Conservation (phyloP, 2,888 invertebrate species). For the Scaptomyza tumidula region DNA sequence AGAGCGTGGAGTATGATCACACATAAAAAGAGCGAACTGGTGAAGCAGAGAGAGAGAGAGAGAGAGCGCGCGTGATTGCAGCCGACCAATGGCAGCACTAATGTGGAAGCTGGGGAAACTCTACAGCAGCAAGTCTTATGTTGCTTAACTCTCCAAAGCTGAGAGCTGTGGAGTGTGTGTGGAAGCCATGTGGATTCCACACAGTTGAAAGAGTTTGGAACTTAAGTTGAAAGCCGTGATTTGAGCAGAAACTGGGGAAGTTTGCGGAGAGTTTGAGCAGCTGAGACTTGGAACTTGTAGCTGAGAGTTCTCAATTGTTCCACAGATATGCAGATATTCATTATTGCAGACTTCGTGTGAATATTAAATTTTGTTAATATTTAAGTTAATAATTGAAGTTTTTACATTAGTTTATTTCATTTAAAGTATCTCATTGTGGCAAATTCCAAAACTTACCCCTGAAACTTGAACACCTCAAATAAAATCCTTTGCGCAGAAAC, state of each 20-base stretch:
- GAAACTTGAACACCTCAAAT: not conserved
- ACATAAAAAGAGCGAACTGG: conserved; percentile 1
- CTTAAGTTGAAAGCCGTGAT: conserved; percentile 29
- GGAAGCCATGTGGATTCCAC: conserved; percentile 37
- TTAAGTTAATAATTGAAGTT: no score
- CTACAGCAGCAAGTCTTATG: conserved; percentile 31
- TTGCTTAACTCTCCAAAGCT: conserved; percentile 26
- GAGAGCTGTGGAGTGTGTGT: conserved; percentile 29
- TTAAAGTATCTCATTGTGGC: not conserved
- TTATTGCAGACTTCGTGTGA: no score
- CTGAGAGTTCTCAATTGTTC: not conserved
- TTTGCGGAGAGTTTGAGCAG: conserved; percentile 1
- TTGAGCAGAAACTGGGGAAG: conserved; percentile 38
- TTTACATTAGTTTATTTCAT: no score
- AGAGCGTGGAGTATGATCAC: conserved; percentile 10
- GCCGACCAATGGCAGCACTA: conserved; percentile 63
- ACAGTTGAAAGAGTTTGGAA: conserved; percentile 21
- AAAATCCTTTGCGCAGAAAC: not conserved
- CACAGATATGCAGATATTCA: no score
- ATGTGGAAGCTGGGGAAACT: conserved; percentile 49
- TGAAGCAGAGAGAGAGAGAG: conserved; percentile 5
- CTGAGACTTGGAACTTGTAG: conserved; percentile 6
- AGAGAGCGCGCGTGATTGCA: conserved; percentile 9
- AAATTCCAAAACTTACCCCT: not conserved
- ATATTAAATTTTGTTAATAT: no score